Percentiles rank a stretch among this genome's conserved stretches.
Evolutionary conservation across 2,797 vertebrate species (phyloP).

Genomic region (Nothura maculosa): DNA sequence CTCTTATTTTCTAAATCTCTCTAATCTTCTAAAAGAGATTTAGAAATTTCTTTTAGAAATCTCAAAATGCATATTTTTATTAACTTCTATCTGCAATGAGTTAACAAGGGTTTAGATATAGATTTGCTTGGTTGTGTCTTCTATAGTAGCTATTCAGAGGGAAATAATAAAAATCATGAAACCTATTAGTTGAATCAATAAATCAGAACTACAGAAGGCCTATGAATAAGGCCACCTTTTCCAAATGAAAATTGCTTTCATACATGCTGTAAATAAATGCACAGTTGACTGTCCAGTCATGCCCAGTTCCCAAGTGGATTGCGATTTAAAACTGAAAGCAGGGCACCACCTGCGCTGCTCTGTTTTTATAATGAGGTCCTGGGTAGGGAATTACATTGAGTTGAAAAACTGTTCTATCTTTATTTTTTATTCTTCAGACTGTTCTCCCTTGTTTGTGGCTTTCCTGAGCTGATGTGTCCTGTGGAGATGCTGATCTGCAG

Average conservation of each 20-base stretch:
- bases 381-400: conserved; percentile 21
- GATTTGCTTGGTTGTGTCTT: background rate
- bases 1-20: too few species aligned
- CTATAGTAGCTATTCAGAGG: background rate
- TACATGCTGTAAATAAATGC: background rate
- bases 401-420: conserved; percentile 23
- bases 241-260: background rate
- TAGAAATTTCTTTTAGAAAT: too few species aligned
- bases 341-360: conserved; percentile 3
- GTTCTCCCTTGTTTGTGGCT: conserved; percentile 16
- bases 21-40: too few species aligned
- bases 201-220: background rate
- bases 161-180: background rate
- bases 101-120: background rate
- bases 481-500: background rate
- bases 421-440: background rate
- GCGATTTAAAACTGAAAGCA: conserved; percentile 50
- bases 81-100: background rate
- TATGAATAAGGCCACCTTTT: background rate
- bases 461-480: background rate
- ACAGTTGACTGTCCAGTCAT: conserved; percentile 23
- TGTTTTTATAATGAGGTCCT: conserved; percentile 42
- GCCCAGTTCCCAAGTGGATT: background rate
- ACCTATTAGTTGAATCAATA: background rate
- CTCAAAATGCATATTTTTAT: background rate